Conservation (phyloP, 1,140 invertebrate genomes). For the Chymomyza costata region DNA sequence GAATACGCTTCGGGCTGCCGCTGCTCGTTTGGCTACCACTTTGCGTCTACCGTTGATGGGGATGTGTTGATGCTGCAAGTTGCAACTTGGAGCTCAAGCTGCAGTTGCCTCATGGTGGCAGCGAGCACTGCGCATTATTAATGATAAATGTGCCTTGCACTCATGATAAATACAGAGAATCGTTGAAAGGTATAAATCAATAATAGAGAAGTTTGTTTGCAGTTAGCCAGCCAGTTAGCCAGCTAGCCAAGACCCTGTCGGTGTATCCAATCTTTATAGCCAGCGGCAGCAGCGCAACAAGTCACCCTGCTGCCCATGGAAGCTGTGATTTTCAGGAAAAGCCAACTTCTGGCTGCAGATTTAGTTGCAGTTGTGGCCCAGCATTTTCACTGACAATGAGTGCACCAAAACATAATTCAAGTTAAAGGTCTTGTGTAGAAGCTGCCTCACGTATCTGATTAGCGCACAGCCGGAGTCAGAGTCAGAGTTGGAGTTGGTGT, state of each 20-base stretch:
- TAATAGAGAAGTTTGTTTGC: slow-evolving; percentile 73
- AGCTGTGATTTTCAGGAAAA: slow-evolving; percentile 47
- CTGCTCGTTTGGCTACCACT: slow-evolving; percentile 43
- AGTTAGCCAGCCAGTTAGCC: slow-evolving; percentile 39
- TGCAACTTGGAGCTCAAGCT: no score
- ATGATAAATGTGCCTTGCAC: slow-evolving; percentile 75
- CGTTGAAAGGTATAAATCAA: slow-evolving; percentile 75
- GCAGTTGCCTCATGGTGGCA: slow-evolving; percentile 19
- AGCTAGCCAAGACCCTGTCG: slow-evolving; percentile 4
- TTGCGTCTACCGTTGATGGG: slow-evolving; percentile 30
- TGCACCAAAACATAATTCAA: slow-evolving; percentile 69
- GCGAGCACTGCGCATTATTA: slow-evolving; percentile 61
- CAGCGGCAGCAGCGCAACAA: no score
- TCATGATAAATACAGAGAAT: slow-evolving; percentile 75
- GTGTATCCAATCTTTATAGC: no score
- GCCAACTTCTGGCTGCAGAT: slow-evolving; percentile 21
- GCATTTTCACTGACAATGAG: slow-evolving; percentile 50
- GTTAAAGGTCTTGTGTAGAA: slow-evolving; percentile 54
- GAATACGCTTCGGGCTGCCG: slow-evolving; percentile 46
- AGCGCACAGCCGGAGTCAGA: slow-evolving; percentile 10
- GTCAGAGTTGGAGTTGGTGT: neutral
- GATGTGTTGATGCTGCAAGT: slow-evolving; percentile 11
- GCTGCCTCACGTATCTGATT: slow-evolving; percentile 54
- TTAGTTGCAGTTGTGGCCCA: neutral
- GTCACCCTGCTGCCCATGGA: no score